phyloP scores from a whole-genome alignment of 2,113 vertebrate genomes.

The Phyllostomus discolor region DNA sequence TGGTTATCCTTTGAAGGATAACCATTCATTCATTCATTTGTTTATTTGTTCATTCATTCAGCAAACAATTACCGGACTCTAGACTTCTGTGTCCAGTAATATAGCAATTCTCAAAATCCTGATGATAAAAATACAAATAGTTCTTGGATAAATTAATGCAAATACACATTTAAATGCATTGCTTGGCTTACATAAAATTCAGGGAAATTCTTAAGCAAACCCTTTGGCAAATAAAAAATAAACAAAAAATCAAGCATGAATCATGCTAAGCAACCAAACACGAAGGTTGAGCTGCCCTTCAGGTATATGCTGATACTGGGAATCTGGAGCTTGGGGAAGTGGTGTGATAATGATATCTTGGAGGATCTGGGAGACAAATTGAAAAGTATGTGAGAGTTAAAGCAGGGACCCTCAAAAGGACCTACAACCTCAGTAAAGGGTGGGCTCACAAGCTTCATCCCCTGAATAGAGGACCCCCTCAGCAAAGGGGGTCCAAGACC shows the following conservation, averaged over 20 bases:
- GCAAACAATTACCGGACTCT: background rate
- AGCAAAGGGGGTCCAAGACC: background rate
- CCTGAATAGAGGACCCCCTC: background rate
- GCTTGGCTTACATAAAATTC: background rate
- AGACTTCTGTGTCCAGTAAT: background rate
- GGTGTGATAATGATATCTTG: background rate
- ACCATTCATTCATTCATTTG: background rate
- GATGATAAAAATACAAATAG: slow-evolving; percentile 6
- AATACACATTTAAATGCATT: background rate
- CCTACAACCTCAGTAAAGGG: background rate
- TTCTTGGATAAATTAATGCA: background rate
- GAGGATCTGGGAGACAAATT: background rate
- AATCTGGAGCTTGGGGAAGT: background rate
- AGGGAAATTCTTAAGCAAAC: background rate
- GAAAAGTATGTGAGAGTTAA: background rate
- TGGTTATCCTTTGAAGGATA: background rate
- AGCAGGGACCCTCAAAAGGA: background rate
- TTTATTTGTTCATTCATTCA: background rate
- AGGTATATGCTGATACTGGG: background rate
- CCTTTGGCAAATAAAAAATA: background rate
- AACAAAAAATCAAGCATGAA: background rate
- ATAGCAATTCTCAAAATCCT: background rate
- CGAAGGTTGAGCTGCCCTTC: background rate
- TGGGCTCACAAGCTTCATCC: background rate
- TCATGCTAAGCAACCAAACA: background rate